These are phyloP conservation scores for Dolichopus griseipennis DNA, from an alignment of 2,888 invertebrate species.

Conservation along the genomic window DNA sequence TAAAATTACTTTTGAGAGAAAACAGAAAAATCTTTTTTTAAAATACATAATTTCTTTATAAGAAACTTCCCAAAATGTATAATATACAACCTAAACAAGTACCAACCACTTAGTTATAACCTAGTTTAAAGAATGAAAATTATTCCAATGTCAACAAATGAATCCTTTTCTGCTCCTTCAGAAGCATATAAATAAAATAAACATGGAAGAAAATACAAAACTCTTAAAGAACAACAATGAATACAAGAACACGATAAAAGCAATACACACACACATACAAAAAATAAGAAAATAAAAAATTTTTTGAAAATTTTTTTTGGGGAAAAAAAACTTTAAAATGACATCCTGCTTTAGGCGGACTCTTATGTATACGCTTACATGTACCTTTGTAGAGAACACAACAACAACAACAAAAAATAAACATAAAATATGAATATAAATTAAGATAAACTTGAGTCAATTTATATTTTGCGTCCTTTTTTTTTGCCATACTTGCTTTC, in stretches of 20 bases:
- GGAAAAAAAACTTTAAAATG: neutral
- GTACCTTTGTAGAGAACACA: too few species aligned
- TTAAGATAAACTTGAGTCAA: constrained; percentile 6
- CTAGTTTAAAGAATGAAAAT: neutral
- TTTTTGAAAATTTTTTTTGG: too few species aligned
- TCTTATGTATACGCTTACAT: neutral
- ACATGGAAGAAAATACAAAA: too few species aligned
- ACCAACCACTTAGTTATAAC: neutral
- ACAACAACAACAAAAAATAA: neutral
- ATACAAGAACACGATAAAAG: too few species aligned
- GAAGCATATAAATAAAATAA: too few species aligned
- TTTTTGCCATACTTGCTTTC: too few species aligned
- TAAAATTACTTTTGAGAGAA: too few species aligned
- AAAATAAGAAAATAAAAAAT: neutral
- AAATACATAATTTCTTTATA: too few species aligned
- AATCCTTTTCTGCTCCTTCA: neutral
- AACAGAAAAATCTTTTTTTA: too few species aligned
- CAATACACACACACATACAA: too few species aligned
- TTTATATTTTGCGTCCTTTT: neutral
- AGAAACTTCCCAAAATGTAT: neutral
- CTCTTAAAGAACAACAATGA: too few species aligned
- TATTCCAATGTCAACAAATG: neutral
- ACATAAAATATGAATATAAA: constrained; percentile 6
- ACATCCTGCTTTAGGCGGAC: neutral
- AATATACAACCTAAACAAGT: neutral